Conservation (phyloP, 2,888 invertebrate genomes). For the Philonicus albiceps region DNA sequence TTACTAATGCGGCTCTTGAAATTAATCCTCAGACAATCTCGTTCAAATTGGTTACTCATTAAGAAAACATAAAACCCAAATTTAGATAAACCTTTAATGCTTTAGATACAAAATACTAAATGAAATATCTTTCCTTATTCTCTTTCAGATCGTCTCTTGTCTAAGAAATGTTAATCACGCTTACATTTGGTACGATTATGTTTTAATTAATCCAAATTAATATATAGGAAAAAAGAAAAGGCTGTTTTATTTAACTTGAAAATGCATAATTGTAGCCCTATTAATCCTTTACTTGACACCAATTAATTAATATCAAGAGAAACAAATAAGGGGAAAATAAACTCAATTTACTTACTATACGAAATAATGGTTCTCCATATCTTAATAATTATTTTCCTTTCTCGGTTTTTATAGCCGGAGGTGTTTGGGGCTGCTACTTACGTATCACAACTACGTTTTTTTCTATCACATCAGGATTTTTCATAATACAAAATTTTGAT, state of each 20-base stretch:
- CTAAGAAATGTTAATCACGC: no score
- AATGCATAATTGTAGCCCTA: not conserved
- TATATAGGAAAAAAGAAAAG: not conserved
- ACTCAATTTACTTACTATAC: no score
- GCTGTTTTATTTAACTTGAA: not conserved
- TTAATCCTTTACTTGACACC: no score
- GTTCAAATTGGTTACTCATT: not conserved
- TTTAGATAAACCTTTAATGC: not conserved
- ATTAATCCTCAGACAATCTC: not conserved
- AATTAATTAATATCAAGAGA: no score
- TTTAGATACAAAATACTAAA: not conserved
- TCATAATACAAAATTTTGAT: no score
- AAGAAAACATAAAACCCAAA: not conserved
- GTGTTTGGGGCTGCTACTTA: no score
- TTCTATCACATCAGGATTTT: no score
- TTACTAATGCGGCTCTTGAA: not conserved
- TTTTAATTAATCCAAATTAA: not conserved
- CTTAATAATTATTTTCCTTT: no score
- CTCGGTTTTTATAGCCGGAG: no score
- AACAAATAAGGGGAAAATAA: no score
- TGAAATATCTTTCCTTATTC: not conserved
- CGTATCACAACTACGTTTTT: no score
- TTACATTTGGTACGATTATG: not conserved
- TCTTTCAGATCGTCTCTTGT: not conserved
- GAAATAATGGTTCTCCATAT: no score